Base-by-base conservation (phyloP, 2,888 invertebrate species). In the Eupsilia transversa region DNA sequence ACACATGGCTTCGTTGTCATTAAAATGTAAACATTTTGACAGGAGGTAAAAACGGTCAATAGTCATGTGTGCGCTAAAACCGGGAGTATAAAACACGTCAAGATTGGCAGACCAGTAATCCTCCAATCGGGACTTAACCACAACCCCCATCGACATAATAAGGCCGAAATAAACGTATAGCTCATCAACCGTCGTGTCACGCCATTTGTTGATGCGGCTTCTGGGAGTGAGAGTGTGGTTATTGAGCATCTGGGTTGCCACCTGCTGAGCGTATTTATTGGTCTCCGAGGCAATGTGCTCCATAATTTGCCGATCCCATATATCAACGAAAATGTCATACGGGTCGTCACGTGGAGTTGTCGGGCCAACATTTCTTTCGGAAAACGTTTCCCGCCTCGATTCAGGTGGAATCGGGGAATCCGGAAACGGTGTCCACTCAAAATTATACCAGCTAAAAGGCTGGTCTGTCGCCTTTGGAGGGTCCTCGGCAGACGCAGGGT, bases 251-350 rank as follows among this genome's bases (percentile, higher is more conserved):
- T 41, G 38, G 38, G 2, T 1, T 23, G 17, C 52, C 61, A 70
- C 4, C 38, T 49, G 38, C 49, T 70, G 70, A 63, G 70, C 63
- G 23, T 71, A 71, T 1, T 52, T 79, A 61, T 88, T 88, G 0
- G 88, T 89, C 57, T 87, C 87, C 59, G 33, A 33, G 12, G 56
- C 86, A 46, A 88, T 87, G 74, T 81, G 54, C 74, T 86, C 82
- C 87, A 89, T 89, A 41, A 87, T 72, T 23, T 77, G 49, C 14
- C 72, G 77, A 83, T 87, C 82, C 88, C 88, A 88, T 72, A 88
- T 89, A 14, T 52, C 72, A 77, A 74, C 56, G 60, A 86, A 88
- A 52, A 75, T 65, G n/a, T 82, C 79, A 77, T 86, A 86, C 6
- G 86, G 87, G 35, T 83, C 77, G 63, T 6, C 71, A 20, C 30